phyloP scores from a whole-genome alignment of 2,888 invertebrate species.

The Exocentrus adspersus region DNA sequence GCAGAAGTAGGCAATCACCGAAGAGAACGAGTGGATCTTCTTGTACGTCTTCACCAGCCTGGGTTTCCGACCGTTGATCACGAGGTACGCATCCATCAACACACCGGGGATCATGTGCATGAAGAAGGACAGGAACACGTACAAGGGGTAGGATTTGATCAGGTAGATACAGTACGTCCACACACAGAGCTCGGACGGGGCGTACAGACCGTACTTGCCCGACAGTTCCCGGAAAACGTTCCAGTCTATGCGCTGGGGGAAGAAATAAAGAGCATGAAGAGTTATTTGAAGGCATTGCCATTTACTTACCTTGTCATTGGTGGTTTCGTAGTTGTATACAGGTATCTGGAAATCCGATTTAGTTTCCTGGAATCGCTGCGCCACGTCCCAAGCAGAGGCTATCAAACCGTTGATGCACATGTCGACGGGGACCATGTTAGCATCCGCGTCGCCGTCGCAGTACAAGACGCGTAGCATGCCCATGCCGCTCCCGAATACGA shows the following conservation, averaged over 20 bases:
- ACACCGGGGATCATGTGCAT: slow-evolving; percentile 75
- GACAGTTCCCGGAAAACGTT: no score
- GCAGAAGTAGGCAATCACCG: slow-evolving; percentile 20
- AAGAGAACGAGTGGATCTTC: slow-evolving; percentile 45
- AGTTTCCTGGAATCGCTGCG: slow-evolving; percentile 23
- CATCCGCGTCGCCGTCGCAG: slow-evolving; percentile 73
- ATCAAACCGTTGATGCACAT: slow-evolving; percentile 85
- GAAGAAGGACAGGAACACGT: slow-evolving; percentile 71
- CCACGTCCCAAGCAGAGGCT: slow-evolving; percentile 77
- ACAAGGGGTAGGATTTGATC: slow-evolving; percentile 69
- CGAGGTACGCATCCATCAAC: slow-evolving; percentile 67
- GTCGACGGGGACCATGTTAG: slow-evolving; percentile 83
- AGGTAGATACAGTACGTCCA: slow-evolving; percentile 58
- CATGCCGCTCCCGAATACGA: slow-evolving; percentile 77
- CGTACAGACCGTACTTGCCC: no score
- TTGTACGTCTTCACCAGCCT: slow-evolving; percentile 47
- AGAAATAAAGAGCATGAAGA: no score
- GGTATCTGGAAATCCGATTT: slow-evolving; percentile 64
- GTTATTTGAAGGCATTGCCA: no score
- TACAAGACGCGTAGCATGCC: slow-evolving; percentile 81
- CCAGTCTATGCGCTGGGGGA: no score
- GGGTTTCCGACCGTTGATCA: slow-evolving; percentile 68
- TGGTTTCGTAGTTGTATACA: slow-evolving; percentile 89
- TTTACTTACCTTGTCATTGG: slow-evolving; percentile 71
- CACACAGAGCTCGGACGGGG: no score